Evolutionary conservation across 2,797 vertebrate species (phyloP).

Genomic region (Miichthys miiuy): DNA sequence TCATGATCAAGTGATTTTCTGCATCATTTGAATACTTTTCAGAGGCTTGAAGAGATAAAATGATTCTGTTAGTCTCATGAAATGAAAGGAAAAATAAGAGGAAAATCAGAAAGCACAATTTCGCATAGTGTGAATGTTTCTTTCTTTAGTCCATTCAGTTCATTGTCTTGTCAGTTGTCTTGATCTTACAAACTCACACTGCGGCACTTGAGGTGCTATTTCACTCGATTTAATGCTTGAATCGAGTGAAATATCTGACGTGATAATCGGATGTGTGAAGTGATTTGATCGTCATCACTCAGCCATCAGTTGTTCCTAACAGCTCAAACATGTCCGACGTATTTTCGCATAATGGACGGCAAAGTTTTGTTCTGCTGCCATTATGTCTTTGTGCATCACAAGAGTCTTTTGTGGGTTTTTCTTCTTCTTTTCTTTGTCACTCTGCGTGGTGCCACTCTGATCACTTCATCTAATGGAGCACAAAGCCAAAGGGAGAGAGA

Average conservation of each 20-base stretch:
- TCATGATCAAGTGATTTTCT: not conserved
- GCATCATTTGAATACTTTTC: not conserved
- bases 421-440: conserved; percentile 21
- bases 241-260: not conserved
- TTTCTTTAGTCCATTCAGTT: not conserved
- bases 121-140: not conserved
- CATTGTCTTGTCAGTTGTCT: not conserved
- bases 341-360: conserved; percentile 17
- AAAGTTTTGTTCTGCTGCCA: conserved; percentile 10
- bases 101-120: not conserved
- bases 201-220: not conserved
- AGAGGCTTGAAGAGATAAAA: not conserved
- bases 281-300: not conserved
- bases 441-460: conserved; percentile 52
- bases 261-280: conserved; percentile 1
- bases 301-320: not conserved
- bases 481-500: conserved; percentile 45
- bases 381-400: conserved; percentile 31
- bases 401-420: conserved; percentile 28
- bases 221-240: not conserved
- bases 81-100: not conserved
- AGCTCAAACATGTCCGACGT: conserved; percentile 8
- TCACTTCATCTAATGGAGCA: conserved; percentile 54
- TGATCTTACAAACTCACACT: not conserved
- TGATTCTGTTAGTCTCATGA: not conserved